These are phyloP conservation scores for Drosophila triauraria DNA, from an alignment of 1,140 invertebrate species.

Conservation along the genomic window DNA sequence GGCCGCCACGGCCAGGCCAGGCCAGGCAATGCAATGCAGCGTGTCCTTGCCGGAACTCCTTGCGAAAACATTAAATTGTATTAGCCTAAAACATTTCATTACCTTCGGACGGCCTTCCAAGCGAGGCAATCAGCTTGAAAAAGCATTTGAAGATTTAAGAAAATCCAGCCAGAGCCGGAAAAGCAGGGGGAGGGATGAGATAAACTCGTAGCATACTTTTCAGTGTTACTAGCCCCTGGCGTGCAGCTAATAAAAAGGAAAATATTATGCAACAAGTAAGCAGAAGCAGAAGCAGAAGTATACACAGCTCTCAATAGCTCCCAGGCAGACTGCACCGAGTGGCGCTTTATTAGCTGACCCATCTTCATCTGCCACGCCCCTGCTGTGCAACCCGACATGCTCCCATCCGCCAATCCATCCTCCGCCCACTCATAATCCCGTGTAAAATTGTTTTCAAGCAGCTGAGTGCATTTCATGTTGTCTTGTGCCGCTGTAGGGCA, in stretches of 20 bases:
- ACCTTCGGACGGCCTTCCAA: conserved; percentile 33
- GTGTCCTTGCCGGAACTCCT: conserved; percentile 44
- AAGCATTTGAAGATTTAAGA: conserved; percentile 63
- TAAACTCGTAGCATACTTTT: conserved; percentile 42
- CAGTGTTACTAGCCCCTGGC: conserved; percentile 33
- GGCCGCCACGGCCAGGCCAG: neutral
- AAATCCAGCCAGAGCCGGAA: conserved; percentile 19
- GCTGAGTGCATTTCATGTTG: conserved; percentile 65
- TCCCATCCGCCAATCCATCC: neutral
- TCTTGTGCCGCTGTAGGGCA: conserved; percentile 44
- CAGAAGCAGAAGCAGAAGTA: conserved; percentile 31
- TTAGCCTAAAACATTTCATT: conserved; percentile 75
- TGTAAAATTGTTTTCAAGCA: conserved; percentile 77
- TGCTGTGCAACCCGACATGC: neutral
- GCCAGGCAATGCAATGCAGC: conserved; percentile 20
- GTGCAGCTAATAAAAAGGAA: conserved; percentile 74
- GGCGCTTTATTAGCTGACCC: conserved; percentile 75
- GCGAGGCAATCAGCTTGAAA: conserved; percentile 71
- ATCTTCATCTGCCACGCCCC: conserved; percentile 30
- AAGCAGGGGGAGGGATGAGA: neutral
- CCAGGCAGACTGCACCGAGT: conserved; percentile 52
- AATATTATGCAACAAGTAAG: conserved; percentile 83
- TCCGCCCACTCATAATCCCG: conserved; percentile 65
- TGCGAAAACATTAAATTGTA: conserved; percentile 70
- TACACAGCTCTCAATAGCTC: conserved; percentile 48